phyloP scores from a whole-genome alignment of 2,113 vertebrate species.

The Neolamprologus sp. region DNA sequence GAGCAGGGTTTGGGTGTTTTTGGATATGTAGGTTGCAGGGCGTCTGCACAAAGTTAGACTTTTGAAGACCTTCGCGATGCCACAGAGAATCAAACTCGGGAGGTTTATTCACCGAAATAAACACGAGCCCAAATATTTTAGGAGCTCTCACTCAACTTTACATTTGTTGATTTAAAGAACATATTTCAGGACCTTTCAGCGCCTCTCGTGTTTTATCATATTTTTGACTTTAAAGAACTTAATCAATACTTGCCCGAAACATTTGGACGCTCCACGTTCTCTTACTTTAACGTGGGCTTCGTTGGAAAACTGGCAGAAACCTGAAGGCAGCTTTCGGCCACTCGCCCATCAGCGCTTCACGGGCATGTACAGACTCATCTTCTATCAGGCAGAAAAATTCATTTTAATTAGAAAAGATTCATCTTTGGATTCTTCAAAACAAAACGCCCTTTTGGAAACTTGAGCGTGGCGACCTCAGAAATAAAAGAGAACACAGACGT shows the following conservation, averaged over 20 bases:
- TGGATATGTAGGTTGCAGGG: constrained; percentile 10
- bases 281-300: not conserved
- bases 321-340: not conserved
- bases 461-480: not conserved
- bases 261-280: not conserved
- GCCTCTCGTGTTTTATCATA: not conserved
- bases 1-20: not conserved
- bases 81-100: not conserved
- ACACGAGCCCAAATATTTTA: not conserved
- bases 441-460: not conserved
- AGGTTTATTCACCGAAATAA: not conserved
- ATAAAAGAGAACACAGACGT: not conserved
- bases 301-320: not conserved
- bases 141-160: not conserved
- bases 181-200: not conserved
- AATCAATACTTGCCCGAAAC: not conserved
- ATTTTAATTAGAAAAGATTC: not conserved
- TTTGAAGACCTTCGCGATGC: constrained; percentile 4
- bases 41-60: not conserved
- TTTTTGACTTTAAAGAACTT: not conserved
- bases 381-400: not conserved
- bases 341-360: not conserved
- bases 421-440: not conserved
- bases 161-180: not conserved
- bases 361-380: not conserved